These are phyloP conservation scores for Enoplosus armatus DNA, from an alignment of 2,797 vertebrate species.

Conservation along the genomic window DNA sequence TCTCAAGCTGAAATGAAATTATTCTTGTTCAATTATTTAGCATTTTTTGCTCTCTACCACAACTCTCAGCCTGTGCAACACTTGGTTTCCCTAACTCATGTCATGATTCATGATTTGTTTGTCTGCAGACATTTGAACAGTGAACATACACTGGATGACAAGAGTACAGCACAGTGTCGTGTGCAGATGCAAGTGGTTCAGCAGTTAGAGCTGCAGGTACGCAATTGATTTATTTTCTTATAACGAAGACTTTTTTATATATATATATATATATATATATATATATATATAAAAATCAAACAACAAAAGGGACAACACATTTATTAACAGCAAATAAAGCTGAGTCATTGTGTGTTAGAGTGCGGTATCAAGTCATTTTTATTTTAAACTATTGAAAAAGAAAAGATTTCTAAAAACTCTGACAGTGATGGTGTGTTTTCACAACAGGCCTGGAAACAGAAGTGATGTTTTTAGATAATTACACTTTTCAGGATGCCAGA, in stretches of 20 bases:
- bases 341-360: not conserved
- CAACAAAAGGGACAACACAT: not conserved
- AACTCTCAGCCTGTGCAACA: not conserved
- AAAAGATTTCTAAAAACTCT: not conserved
- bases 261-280: not conserved
- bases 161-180: slow-evolving; percentile 98
- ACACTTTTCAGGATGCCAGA: slow-evolving; percentile 45
- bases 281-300: not conserved
- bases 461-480: slow-evolving; percentile 61
- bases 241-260: not conserved
- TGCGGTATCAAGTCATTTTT: not conserved
- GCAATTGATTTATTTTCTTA: not conserved
- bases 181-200: slow-evolving; percentile 99
- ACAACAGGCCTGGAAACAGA: slow-evolving; percentile 59
- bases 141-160: slow-evolving; percentile 97
- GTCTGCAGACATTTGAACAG: slow-evolving; percentile 96
- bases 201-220: slow-evolving; percentile 98
- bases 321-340: not conserved
- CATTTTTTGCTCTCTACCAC: not conserved
- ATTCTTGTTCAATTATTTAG: not conserved
- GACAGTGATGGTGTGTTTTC: slow-evolving; percentile 51
- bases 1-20: not conserved
- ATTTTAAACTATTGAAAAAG: not conserved
- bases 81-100: not conserved
- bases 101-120: slow-evolving; percentile 29